A percentile compares a stretch with the other conserved stretches of the same genome.
Conservation (phyloP, 2,113 vertebrate species). For the Amphiprion ocellaris region DNA sequence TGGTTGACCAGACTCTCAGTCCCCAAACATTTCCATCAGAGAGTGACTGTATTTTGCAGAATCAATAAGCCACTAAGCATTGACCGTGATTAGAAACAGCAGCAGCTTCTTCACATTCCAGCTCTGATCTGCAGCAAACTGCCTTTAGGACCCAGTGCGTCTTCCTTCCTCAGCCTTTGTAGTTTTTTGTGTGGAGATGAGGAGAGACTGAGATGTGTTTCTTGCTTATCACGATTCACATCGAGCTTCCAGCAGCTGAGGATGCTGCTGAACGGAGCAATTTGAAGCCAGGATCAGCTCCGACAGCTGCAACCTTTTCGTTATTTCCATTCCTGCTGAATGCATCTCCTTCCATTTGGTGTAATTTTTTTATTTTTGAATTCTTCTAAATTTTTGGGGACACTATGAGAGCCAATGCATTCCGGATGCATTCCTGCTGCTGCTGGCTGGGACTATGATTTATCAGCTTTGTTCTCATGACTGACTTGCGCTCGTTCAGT, state of each 20-base stretch:
- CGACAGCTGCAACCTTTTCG: background rate
- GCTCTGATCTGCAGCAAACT: slow-evolving; percentile 29
- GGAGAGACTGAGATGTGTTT: slow-evolving; percentile 74
- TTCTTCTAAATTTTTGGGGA: background rate
- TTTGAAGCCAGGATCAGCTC: slow-evolving; percentile 46
- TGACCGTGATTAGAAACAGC: slow-evolving; percentile 4
- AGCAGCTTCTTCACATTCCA: slow-evolving; percentile 8
- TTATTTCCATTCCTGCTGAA: background rate
- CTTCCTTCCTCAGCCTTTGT: slow-evolving; percentile 73
- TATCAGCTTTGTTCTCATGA: slow-evolving; percentile 69
- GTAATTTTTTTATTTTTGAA: background rate
- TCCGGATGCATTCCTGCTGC: slow-evolving; percentile 38
- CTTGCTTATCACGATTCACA: slow-evolving; percentile 78
- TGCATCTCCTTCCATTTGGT: background rate
- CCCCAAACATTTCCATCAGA: background rate
- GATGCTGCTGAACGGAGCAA: slow-evolving; percentile 40
- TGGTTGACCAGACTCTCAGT: background rate
- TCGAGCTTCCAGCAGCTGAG: slow-evolving; percentile 60
- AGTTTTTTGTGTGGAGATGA: slow-evolving; percentile 74
- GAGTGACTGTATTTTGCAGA: slow-evolving; percentile 9
- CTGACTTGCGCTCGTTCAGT: slow-evolving; percentile 46
- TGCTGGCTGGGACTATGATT: slow-evolving; percentile 54
- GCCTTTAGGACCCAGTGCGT: slow-evolving; percentile 83
- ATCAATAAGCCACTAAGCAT: slow-evolving; percentile 12
- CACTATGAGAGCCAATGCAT: slow-evolving; percentile 39